Base-by-base conservation (phyloP, 2,797 vertebrate species). In the Sebastes itinus region DNA sequence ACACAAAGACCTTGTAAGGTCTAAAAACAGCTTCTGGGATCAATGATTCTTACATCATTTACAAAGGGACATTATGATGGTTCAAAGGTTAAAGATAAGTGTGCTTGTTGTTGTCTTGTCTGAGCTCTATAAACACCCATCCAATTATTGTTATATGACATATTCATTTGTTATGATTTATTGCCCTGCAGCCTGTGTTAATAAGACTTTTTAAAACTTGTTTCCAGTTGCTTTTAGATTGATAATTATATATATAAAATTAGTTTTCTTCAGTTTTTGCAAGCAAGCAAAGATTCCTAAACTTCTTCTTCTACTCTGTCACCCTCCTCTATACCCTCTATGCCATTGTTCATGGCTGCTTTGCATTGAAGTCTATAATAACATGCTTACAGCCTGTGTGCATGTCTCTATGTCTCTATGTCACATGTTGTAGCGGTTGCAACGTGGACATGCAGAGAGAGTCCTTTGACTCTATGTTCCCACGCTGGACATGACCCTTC, bases 401-500 rank as follows among this genome's bases (percentile, higher is more conserved):
- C 77, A 30, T 35, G 74, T 79, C 58, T 49, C 54, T 64, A 2
- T 66, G 74, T 85, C 78, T 49, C 54, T 64, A 1, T 66, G 74
- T 85, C 78, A 63, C 83, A 83, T 75, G 72, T 67, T 75, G 72
- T 67, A 46, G 58, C 18, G 61, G 66, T 61, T 55, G 59, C 75
- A 49, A 79, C 52, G 63, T 69, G 78, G 64, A 85, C 79, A 58
- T 72, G 80, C 49, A 54, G 20, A 52, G 67, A 52, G 49, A 54
- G 67, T 49, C 86, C 18, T 74, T 62, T 66, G 65, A 83, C 69
- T 81, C 13, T 6, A 59, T 55, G 84, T 93, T 92, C 92, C 92
- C 94, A 94, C 89, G 92, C 88, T 76, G 86, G 82, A 85, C 82
- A 60, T 65, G 87, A 91, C 75, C 83, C 77, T 62, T 86, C 72